These are phyloP conservation scores for Acholoe squamosa DNA, from an alignment of 2,888 invertebrate genomes.

Conservation along the genomic window DNA sequence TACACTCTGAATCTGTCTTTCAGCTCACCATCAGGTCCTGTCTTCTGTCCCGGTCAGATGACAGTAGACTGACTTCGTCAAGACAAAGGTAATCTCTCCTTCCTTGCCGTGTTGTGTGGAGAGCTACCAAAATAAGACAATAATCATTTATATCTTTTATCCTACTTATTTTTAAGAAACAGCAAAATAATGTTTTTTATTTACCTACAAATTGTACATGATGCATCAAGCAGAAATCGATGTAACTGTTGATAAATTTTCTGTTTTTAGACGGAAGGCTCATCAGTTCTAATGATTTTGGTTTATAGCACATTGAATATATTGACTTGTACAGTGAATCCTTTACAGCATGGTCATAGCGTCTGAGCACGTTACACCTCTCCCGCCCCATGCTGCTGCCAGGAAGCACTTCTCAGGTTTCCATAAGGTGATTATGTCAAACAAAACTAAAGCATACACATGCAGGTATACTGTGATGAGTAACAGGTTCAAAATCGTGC, in stretches of 20 bases:
- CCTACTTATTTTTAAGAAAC: background rate
- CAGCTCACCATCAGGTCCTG: background rate
- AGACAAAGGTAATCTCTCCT: slow-evolving; percentile 37
- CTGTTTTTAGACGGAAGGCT: no score
- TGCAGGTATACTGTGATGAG: no score
- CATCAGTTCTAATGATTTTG: background rate
- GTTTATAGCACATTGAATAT: background rate
- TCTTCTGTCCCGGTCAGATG: background rate
- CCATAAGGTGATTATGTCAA: no score
- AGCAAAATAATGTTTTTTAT: background rate
- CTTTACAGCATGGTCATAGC: background rate
- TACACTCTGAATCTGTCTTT: slow-evolving; percentile 31
- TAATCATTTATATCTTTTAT: background rate
- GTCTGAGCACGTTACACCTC: background rate
- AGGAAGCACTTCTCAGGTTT: background rate
- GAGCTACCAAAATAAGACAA: slow-evolving; percentile 3
- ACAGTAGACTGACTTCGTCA: background rate
- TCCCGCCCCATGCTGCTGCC: background rate
- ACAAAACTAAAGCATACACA: no score
- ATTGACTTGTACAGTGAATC: slow-evolving; percentile 10
- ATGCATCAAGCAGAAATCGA: no score
- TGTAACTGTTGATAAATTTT: no score
- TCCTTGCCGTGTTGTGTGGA: slow-evolving; percentile 33
- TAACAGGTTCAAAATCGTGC: no score
- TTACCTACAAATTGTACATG: no score